These are phyloP conservation scores for Perdita meconis DNA, from an alignment of 2,888 invertebrate genomes.

Conservation along the genomic window DNA sequence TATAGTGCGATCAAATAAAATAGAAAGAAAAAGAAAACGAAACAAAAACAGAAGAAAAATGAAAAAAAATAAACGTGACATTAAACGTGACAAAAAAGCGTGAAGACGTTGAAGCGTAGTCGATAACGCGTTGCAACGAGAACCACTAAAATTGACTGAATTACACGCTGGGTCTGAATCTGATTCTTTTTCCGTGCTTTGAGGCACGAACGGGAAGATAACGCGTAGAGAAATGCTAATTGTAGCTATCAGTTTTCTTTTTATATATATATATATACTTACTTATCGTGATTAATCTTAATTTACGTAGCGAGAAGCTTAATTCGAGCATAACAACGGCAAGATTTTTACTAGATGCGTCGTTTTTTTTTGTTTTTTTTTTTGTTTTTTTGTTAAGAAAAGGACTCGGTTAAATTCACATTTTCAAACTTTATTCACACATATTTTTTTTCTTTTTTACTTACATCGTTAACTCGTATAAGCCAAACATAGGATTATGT, in stretches of 20 bases:
- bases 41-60: too few relatives aligned
- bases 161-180: not conserved
- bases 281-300: slow-evolving; percentile 18
- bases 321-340: not conserved
- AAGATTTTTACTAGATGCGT: slow-evolving; percentile 5
- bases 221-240: too few relatives aligned
- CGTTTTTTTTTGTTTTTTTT: slow-evolving; percentile 4
- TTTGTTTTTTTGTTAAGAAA: slow-evolving; percentile 34
- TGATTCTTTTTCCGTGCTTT: too few relatives aligned
- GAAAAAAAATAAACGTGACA: too few relatives aligned
- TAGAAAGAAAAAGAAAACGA: slow-evolving; percentile 32
- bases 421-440: slow-evolving; percentile 84
- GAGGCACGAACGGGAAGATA: too few relatives aligned
- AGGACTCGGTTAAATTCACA: slow-evolving; percentile 76
- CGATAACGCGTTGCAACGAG: slow-evolving; percentile 25
- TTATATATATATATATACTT: slow-evolving; percentile 5
- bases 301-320: not conserved
- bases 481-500: slow-evolving; percentile 82
- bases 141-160: slow-evolving; percentile 14
- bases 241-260: not conserved
- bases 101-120: slow-evolving; percentile 50
- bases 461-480: slow-evolving; percentile 82
- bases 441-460: slow-evolving; percentile 77
- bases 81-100: slow-evolving; percentile 48
- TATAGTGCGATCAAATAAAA: slow-evolving; percentile 26